Base-by-base conservation (phyloP, 2,113 vertebrate species). In the Strix aluco region DNA sequence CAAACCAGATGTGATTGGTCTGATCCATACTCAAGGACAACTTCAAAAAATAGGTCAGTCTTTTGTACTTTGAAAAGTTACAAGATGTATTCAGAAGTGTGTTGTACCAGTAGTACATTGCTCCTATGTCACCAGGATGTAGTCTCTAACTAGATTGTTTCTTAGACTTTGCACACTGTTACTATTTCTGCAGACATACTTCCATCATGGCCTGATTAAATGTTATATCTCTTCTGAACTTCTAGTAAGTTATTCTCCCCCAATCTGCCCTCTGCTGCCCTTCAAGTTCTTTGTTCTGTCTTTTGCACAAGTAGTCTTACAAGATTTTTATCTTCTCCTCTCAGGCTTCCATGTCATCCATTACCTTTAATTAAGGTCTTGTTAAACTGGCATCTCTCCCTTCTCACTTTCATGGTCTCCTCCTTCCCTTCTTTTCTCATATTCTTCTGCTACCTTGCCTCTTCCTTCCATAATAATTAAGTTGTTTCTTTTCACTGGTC, bases 351-450 rank as follows among this genome's bases (percentile, higher is more conserved):
- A 0, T 71, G 51, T 84, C 21, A 61, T 26, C 49, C 49, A 8
- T 78, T 92, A 44, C 69, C 72, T 96, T 77, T 91, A 96, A 95
- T 95, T 88, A 91, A 55, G 52, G 51, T 71, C 61, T 78, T 71
- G 69, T 75, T 89, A 44, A 87, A 79, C 87, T 87, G 81, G 82
- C 15, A 19, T 40, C 59, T 81, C 63, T 88, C 46, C 58, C 46
- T 85, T 75, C 78, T 83, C 47, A 5, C 71, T 82, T 90, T 65
- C 22, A 19, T 71, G n/a, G 20, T 71, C 47, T 86, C 25, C 11
- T 84, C 25, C 54, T 94, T 75, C 44, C 18, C 18, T 80, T 77
- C n/a, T 82, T 86, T 83, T 44, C 57, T 86, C 11, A 22, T 23
- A 1, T 59, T 87, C 46, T 66, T 80, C 51, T 88, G 26, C 38